Evolutionary conservation across 1,140 invertebrate species (phyloP).

Genomic region (Sarcophaga bullata): DNA sequence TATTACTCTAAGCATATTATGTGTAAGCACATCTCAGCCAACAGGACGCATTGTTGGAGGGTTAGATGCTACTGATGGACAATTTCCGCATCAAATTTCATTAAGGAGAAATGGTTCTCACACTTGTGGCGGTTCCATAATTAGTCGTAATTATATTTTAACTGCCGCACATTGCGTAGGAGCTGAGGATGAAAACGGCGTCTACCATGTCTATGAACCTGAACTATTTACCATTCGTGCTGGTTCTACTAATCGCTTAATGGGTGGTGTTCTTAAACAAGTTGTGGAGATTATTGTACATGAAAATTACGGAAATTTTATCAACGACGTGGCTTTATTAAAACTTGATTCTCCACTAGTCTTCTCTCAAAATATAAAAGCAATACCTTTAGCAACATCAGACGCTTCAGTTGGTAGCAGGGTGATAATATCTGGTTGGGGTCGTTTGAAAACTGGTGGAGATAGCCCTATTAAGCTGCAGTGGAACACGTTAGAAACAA

Average conservation of each 20-base stretch:
- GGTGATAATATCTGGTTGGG: constrained; percentile 65
- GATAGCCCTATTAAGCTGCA: constrained; percentile 41
- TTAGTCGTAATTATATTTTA: constrained; percentile 65
- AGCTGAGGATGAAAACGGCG: not conserved
- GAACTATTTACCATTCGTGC: constrained; percentile 53
- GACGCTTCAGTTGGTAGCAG: constrained; percentile 46
- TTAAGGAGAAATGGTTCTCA: constrained; percentile 58
- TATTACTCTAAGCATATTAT: not conserved
- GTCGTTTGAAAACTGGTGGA: constrained; percentile 33
- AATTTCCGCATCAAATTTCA: constrained; percentile 66
- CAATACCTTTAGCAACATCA: constrained; percentile 48
- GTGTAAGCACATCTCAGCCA: not conserved
- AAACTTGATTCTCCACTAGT: constrained; percentile 54
- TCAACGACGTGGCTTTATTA: constrained; percentile 67
- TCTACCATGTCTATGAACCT: constrained; percentile 13
- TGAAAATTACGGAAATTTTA: constrained; percentile 49
- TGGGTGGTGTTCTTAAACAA: constrained; percentile 56
- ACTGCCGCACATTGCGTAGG: constrained; percentile 68
- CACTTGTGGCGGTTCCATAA: constrained; percentile 69
- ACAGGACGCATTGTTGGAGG: constrained; percentile 65
- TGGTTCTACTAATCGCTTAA: constrained; percentile 57
- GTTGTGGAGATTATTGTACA: constrained; percentile 58
- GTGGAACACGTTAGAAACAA: constrained; percentile 37
- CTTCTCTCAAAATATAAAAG: constrained; percentile 56
- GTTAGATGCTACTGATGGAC: constrained; percentile 52